A percentile compares a stretch with the other conserved stretches of the same genome.
Conservation (phyloP, 1,140 invertebrate species). For the Lithobius niger region DNA sequence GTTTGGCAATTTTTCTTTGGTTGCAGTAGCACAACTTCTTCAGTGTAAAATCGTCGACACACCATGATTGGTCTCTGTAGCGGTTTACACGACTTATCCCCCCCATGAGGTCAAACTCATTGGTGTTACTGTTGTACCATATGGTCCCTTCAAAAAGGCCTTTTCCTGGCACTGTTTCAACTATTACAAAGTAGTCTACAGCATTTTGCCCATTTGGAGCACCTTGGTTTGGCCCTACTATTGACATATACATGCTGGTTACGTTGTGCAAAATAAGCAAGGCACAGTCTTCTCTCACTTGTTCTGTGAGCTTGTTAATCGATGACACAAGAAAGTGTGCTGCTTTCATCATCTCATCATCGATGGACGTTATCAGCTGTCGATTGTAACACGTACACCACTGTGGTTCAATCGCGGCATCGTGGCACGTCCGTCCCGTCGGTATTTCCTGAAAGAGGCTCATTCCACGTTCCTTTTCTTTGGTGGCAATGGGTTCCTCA, state of each 20-base stretch:
- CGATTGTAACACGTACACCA: conserved; percentile 31
- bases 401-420: conserved; percentile 29
- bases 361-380: no score
- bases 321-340: no score
- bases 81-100: conserved; percentile 14
- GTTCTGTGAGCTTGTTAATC: neutral
- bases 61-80: conserved; percentile 16
- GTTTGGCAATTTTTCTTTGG: no score
- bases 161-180: conserved; percentile 11
- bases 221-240: neutral
- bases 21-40: conserved; percentile 21
- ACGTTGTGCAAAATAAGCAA: conserved; percentile 6
- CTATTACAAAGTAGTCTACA: conserved; percentile 8
- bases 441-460: conserved; percentile 1
- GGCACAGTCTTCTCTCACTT: neutral
- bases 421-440: conserved; percentile 25
- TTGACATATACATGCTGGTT: neutral
- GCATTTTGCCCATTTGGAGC: neutral
- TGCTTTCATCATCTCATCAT: no score
- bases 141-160: conserved; percentile 18
- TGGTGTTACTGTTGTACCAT: neutral
- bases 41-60: conserved; percentile 19
- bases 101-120: conserved; percentile 13
- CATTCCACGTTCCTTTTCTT: neutral
- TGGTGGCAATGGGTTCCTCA: neutral